These are phyloP conservation scores for Sarcophaga subvicina DNA, from an alignment of 2,888 invertebrate species.

Conservation along the genomic window DNA sequence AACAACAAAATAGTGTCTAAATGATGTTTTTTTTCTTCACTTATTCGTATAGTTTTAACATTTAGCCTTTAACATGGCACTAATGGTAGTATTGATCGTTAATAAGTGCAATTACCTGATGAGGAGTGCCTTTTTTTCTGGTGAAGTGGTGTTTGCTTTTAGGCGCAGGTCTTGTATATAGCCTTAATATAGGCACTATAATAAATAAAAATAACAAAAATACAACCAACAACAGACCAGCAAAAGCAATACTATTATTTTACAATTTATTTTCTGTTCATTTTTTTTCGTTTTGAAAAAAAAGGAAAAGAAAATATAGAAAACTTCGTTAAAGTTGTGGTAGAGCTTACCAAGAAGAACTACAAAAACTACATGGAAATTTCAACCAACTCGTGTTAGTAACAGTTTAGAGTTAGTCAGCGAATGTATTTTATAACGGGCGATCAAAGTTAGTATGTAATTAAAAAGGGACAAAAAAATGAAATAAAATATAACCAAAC, in stretches of 20 bases:
- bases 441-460: constrained; percentile 32
- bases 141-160: constrained; percentile 57
- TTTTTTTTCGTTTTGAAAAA: neutral
- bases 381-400: constrained; percentile 49
- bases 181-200: constrained; percentile 59
- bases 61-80: neutral
- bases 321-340: constrained; percentile 47
- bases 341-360: neutral
- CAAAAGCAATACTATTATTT: neutral
- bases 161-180: constrained; percentile 68
- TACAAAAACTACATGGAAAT: constrained; percentile 2
- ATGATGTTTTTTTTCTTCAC: too few species aligned
- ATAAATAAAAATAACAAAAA: neutral
- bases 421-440: constrained; percentile 55
- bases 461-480: constrained; percentile 13
- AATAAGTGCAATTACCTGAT: constrained; percentile 64
- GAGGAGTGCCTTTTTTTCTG: constrained; percentile 56
- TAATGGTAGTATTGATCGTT: constrained; percentile 62
- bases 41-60: neutral
- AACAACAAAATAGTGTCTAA: too few species aligned
- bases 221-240: constrained; percentile 9
- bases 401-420: constrained; percentile 61
- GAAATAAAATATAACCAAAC: too few species aligned
- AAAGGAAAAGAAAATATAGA: constrained; percentile 13
- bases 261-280: neutral